Evolutionary conservation across 2,888 invertebrate species (phyloP).

Genomic region (Eurytoma californica): DNA sequence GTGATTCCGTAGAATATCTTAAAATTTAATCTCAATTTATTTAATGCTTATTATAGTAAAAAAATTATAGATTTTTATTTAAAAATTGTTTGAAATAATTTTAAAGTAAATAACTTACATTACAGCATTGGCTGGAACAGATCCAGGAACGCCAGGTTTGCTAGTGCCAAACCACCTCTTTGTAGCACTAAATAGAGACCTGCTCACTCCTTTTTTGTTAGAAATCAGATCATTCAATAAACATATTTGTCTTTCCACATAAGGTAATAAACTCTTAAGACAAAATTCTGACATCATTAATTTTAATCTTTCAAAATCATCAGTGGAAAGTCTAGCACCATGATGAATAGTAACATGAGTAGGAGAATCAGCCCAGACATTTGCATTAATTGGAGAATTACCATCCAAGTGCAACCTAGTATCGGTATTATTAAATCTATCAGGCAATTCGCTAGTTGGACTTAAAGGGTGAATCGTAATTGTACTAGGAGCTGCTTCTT

Average conservation of each 20-base stretch:
- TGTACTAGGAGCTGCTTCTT: conserved; percentile 75
- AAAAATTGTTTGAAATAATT: conserved; percentile 1
- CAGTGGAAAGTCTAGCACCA: conserved; percentile 85
- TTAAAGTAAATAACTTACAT: conserved; percentile 80
- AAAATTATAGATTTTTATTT: conserved; percentile 1
- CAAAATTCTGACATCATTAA: conserved; percentile 92
- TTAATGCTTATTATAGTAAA: not conserved
- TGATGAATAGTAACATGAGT: conserved; percentile 79
- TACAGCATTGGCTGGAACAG: conserved; percentile 85
- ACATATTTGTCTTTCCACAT: conserved; percentile 92
- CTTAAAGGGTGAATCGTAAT: conserved; percentile 85
- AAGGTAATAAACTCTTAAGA: conserved; percentile 89
- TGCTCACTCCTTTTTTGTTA: conserved; percentile 93
- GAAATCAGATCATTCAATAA: conserved; percentile 87
- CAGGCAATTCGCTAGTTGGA: conserved; percentile 78
- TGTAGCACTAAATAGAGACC: conserved; percentile 94
- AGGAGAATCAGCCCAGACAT: conserved; percentile 79
- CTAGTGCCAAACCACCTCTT: conserved; percentile 96
- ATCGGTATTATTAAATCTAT: conserved; percentile 58
- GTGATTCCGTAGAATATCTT: conserved; percentile 88
- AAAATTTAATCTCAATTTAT: conserved; percentile 23
- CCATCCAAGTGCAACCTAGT: conserved; percentile 56
- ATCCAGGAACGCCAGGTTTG: conserved; percentile 84
- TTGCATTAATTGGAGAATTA: conserved; percentile 74
- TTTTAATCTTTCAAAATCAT: conserved; percentile 90